Base-by-base conservation (phyloP, 2,888 invertebrate species). In the Euplexia lucipara region DNA sequence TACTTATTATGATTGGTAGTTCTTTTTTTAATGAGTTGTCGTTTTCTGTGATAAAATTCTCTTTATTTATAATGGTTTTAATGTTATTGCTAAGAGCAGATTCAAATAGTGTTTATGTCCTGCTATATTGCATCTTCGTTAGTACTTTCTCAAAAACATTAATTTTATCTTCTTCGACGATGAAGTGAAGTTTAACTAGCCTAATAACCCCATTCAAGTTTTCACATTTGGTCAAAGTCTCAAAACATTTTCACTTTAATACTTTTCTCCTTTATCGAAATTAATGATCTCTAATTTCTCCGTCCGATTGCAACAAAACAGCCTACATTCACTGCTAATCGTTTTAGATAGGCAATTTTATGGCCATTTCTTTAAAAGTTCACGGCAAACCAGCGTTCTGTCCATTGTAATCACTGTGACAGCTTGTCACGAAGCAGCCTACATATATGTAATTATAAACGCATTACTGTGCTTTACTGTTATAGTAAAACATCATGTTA, bases 391-490 rank as follows among this genome's bases (percentile, higher is more conserved):
- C 57, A 44, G 47, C 35, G 18, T 39, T 49, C 51, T 61, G 68
- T 48, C 67, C 52, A 77, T 79, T 79, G 72, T 79, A 63, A 68
- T 62, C 63, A 52, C 44, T 61, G 56, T 75, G 65, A 72, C 79
- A 78, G 73, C 56, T 85, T 87, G 90, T 91, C 91, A 91, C 91
- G 89, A 91, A 85, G 85, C 68, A 89, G 88, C 88, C 88, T 87
- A 88, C 88, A 90, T 89, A 75, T 71, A 86, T 87, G 90, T 92
- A 92, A 94, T 94, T 94, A 94, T 94, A 93, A 94, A 94, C 86
- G 87, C 94, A 94, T 95, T 94, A 95, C 86, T 83, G 91, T 92
- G 90, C 88, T 86, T 86, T 89, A 91, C 91, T 88, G 88, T 86
- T 78, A 81, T 32, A 60, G 65, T 67, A 64, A 64, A 75, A 69